These are phyloP conservation scores for Ceuthmochares aereus DNA, from an alignment of 2,113 vertebrate genomes.

Conservation along the genomic window DNA sequence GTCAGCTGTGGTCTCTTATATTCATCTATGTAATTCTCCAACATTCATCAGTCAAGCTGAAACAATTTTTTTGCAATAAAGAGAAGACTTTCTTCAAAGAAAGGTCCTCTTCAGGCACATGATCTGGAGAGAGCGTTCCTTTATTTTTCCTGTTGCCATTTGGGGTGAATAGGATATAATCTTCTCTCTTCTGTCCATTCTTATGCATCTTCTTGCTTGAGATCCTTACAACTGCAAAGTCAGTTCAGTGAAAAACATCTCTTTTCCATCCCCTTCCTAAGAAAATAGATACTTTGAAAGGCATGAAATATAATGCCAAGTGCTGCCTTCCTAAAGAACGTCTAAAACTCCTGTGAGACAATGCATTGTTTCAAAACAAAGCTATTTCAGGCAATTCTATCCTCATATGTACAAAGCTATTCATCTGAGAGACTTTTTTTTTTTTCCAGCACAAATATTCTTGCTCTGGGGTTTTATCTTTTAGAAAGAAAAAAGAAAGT, in stretches of 20 bases:
- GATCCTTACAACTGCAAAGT: neutral
- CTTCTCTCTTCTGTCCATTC: neutral
- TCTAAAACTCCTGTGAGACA: conserved; percentile 34
- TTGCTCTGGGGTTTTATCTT: conserved; percentile 38
- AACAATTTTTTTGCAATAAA: neutral
- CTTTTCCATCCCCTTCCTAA: conserved; percentile 3
- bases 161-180: neutral
- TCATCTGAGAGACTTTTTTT: conserved; percentile 6
- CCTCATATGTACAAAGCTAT: neutral
- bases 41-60: neutral
- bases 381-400: conserved; percentile 57
- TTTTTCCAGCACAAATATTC: conserved; percentile 12
- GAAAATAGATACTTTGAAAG: conserved; percentile 48
- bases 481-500: conserved; percentile 34
- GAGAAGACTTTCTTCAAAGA: neutral
- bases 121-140: neutral
- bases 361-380: conserved; percentile 55
- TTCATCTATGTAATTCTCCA: neutral
- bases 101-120: neutral
- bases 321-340: conserved; percentile 33
- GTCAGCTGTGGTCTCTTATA: neutral
- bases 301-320: conserved; percentile 11
- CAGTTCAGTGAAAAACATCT: neutral
- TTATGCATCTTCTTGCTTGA: neutral
- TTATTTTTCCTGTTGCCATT: neutral